These are phyloP conservation scores for Tinamus major DNA, from an alignment of 2,797 vertebrate species.

Conservation along the genomic window DNA sequence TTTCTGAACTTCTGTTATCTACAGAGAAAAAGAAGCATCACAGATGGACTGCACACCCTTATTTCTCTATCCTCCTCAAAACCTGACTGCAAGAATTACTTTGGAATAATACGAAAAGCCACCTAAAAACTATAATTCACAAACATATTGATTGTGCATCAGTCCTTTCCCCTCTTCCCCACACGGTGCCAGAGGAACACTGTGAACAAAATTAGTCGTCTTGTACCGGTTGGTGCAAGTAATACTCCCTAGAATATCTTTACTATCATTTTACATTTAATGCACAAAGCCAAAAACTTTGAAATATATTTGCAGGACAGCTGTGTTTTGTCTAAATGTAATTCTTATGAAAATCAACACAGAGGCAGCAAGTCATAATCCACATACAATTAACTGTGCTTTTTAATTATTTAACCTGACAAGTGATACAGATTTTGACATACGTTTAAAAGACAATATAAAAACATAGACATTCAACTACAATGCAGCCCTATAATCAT, in stretches of 20 bases:
- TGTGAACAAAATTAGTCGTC: neutral
- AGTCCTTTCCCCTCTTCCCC: neutral
- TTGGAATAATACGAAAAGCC: neutral
- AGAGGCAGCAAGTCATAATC: neutral
- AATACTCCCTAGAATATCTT: neutral
- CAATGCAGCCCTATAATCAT: neutral
- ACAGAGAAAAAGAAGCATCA: constrained; percentile 27
- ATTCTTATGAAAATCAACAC: neutral
- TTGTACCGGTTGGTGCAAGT: neutral
- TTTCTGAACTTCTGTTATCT: constrained; percentile 74
- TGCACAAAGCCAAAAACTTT: neutral
- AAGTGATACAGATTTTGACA: neutral
- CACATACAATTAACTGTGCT: neutral
- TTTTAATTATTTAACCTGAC: neutral
- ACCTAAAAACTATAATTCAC: neutral
- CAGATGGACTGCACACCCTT: neutral
- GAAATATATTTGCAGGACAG: neutral
- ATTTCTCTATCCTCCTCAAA: neutral
- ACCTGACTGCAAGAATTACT: neutral
- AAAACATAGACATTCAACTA: neutral
- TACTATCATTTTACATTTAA: neutral
- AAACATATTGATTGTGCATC: neutral
- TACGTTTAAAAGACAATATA: neutral
- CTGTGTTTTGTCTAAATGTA: neutral
- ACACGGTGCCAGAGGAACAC: neutral